Evolutionary conservation across 2,888 invertebrate genomes (phyloP).

Genomic region (Microctonus aethiopoides): DNA sequence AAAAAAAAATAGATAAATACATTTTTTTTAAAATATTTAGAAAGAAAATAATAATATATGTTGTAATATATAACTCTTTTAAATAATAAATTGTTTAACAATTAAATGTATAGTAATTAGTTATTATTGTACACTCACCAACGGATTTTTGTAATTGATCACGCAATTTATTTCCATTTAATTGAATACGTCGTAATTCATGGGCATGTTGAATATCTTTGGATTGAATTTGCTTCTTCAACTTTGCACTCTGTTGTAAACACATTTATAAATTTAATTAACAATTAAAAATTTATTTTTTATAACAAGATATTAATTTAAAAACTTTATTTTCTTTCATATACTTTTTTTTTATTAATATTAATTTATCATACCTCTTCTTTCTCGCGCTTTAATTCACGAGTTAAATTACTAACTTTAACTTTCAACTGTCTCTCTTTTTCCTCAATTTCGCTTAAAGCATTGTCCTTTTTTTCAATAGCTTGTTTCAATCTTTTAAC

Average conservation of each 20-base stretch:
- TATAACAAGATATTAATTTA: conserved; percentile 1
- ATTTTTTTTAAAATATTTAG: neutral
- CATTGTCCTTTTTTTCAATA: conserved; percentile 44
- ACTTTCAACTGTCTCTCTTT: conserved; percentile 49
- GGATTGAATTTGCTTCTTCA: conserved; percentile 50
- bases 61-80: neutral
- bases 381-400: conserved; percentile 47
- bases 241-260: conserved; percentile 42
- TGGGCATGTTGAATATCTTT: conserved; percentile 53
- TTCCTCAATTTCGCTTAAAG: conserved; percentile 44
- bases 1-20: neutral
- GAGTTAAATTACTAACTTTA: conserved; percentile 41
- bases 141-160: conserved; percentile 50
- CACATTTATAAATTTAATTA: neutral
- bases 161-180: conserved; percentile 47
- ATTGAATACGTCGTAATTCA: conserved; percentile 49
- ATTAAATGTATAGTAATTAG: no score
- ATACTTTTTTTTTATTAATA: no score
- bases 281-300: no score
- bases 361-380: conserved; percentile 46
- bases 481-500: conserved; percentile 50
- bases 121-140: conserved; percentile 38
- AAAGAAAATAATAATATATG: neutral
- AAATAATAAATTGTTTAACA: no score
- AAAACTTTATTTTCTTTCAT: neutral